phyloP scores from a whole-genome alignment of 2,113 vertebrate species.

The Hipposideros armiger region DNA sequence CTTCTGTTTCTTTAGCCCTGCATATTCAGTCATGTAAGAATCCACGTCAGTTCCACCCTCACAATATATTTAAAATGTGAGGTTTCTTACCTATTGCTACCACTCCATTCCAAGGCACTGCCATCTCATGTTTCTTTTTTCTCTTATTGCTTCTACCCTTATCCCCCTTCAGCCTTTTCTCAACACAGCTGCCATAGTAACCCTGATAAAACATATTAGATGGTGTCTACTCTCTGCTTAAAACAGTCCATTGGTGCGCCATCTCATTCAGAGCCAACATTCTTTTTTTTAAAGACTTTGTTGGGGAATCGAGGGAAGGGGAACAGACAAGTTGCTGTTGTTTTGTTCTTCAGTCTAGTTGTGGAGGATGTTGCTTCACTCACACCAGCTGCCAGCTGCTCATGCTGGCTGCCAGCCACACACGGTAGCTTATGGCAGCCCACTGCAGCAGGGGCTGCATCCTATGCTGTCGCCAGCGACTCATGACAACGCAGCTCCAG shows the following conservation, averaged over 20 bases:
- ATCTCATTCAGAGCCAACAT: not conserved
- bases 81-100: not conserved
- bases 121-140: not conserved
- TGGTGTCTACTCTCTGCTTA: not conserved
- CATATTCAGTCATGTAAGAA: not conserved
- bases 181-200: not conserved
- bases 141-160: not conserved
- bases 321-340: too few species aligned
- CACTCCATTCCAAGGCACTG: not conserved
- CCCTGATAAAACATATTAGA: not conserved
- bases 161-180: not conserved
- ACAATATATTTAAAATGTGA: not conserved
- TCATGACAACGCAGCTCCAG: too few species aligned
- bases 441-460: too few species aligned
- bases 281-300: not conserved
- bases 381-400: too few species aligned
- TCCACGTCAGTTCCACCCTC: not conserved
- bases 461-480: too few species aligned
- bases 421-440: too few species aligned
- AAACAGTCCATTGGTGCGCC: not conserved
- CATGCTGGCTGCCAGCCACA: too few species aligned
- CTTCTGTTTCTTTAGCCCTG: not conserved
- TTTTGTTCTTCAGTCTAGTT: too few species aligned
- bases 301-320: too few species aligned
- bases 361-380: too few species aligned